Evolutionary conservation across 2,888 invertebrate genomes (phyloP).

Genomic region (Mimumesa dahlbomi): DNA sequence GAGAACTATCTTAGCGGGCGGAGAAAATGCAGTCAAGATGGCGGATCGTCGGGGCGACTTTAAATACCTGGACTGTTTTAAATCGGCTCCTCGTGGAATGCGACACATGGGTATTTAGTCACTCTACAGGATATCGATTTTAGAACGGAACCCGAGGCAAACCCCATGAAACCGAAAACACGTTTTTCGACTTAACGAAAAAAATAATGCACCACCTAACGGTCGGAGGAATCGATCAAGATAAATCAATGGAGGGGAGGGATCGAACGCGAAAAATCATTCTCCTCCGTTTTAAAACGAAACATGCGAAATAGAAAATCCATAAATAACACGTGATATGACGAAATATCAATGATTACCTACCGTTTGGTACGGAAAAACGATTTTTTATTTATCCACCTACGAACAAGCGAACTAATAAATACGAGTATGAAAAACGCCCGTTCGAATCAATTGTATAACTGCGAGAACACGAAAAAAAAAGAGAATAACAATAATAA

Average conservation of each 20-base stretch:
- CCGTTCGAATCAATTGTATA: too few relatives aligned
- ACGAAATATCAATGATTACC: neutral
- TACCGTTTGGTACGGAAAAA: neutral
- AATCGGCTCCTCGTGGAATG: slow-evolving; percentile 9
- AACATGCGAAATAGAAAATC: neutral
- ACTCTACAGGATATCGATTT: slow-evolving; percentile 18
- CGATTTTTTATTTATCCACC: too few relatives aligned
- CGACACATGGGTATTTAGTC: slow-evolving; percentile 5
- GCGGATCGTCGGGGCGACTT: slow-evolving; percentile 1
- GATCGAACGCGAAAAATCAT: slow-evolving; percentile 4
- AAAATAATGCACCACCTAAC: slow-evolving; percentile 36
- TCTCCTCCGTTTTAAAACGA: too few relatives aligned
- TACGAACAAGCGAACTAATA: too few relatives aligned
- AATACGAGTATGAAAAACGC: too few relatives aligned
- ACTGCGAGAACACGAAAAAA: too few relatives aligned
- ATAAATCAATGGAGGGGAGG: neutral
- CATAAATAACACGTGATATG: too few relatives aligned
- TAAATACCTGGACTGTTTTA: slow-evolving; percentile 15
- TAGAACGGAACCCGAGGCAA: slow-evolving; percentile 33
- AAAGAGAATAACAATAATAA: too few relatives aligned
- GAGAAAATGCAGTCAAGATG: slow-evolving; percentile 31
- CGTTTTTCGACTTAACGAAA: slow-evolving; percentile 16
- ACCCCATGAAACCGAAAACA: neutral
- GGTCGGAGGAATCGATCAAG: neutral
- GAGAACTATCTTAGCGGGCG: slow-evolving; percentile 44